These are phyloP conservation scores for Lerista edwardsae DNA, from an alignment of 2,797 vertebrate genomes.

Conservation along the genomic window DNA sequence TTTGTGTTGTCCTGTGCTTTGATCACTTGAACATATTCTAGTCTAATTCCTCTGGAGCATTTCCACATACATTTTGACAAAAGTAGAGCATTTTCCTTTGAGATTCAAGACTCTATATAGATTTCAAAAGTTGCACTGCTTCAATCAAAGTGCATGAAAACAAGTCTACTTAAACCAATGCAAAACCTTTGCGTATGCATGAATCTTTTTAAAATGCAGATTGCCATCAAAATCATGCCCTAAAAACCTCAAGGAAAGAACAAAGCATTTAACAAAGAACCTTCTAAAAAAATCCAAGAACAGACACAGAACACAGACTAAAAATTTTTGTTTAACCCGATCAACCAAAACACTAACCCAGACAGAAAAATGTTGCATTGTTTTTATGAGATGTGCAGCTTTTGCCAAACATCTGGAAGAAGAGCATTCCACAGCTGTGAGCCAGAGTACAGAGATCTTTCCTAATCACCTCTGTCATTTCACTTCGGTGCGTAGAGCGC, in stretches of 20 bases:
- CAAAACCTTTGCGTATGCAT: neutral
- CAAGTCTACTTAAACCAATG: neutral
- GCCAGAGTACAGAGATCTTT: neutral
- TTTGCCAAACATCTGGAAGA: neutral
- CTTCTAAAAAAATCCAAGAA: neutral
- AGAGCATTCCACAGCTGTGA: neutral
- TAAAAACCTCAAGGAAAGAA: neutral
- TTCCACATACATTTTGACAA: neutral
- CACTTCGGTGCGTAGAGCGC: neutral
- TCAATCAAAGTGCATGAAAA: neutral
- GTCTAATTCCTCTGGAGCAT: constrained; percentile 1
- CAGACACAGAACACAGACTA: neutral
- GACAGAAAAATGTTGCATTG: neutral
- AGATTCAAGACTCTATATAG: neutral
- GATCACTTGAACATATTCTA: constrained; percentile 15
- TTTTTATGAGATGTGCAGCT: neutral
- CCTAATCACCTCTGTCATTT: neutral
- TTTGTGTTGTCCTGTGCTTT: neutral
- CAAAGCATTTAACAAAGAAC: neutral
- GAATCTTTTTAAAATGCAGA: neutral
- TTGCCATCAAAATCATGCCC: neutral
- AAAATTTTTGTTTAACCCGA: neutral
- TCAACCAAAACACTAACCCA: neutral
- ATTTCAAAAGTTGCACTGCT: neutral
- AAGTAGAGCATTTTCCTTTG: neutral